Evolutionary conservation across 2,113 vertebrate species (phyloP).

Genomic region (Pholis gunnellus): DNA sequence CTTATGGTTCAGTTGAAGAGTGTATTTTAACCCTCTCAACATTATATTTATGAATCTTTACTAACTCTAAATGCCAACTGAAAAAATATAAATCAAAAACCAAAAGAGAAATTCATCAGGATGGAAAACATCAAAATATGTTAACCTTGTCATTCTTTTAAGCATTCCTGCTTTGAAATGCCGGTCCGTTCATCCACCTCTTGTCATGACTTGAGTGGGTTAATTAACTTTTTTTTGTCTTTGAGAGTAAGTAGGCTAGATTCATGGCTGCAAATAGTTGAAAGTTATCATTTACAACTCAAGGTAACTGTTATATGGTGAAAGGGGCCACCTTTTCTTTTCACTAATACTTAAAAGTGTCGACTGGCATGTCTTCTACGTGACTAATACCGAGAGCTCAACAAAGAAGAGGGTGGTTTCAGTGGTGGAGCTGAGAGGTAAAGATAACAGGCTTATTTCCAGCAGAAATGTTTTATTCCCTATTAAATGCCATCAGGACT

Average conservation of each 20-base stretch:
- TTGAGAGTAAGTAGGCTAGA: neutral
- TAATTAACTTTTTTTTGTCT: neutral
- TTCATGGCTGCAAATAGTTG: neutral
- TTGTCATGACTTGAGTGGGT: conserved; percentile 13
- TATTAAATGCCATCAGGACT: conserved; percentile 4
- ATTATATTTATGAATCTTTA: conserved; percentile 3
- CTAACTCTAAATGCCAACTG: neutral
- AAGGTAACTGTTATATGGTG: neutral
- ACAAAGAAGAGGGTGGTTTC: neutral
- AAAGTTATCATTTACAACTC: conserved; percentile 4
- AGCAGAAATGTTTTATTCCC: neutral
- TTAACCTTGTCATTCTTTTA: conserved; percentile 1
- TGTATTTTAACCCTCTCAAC: neutral
- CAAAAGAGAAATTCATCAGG: neutral
- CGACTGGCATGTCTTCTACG: neutral
- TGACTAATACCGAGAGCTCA: neutral
- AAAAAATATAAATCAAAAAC: conserved; percentile 1
- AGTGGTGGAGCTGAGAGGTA: conserved; percentile 11
- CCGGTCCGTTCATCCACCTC: neutral
- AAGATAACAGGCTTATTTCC: neutral
- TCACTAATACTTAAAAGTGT: neutral
- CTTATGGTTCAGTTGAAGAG: conserved; percentile 5
- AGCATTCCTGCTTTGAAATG: conserved; percentile 15
- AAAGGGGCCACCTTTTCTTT: neutral
- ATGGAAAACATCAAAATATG: neutral